A percentile compares a stretch with the other conserved stretches of the same genome.
Evolutionary conservation across 2,888 invertebrate species (phyloP).

Genomic region (Aphrophora alni): DNA sequence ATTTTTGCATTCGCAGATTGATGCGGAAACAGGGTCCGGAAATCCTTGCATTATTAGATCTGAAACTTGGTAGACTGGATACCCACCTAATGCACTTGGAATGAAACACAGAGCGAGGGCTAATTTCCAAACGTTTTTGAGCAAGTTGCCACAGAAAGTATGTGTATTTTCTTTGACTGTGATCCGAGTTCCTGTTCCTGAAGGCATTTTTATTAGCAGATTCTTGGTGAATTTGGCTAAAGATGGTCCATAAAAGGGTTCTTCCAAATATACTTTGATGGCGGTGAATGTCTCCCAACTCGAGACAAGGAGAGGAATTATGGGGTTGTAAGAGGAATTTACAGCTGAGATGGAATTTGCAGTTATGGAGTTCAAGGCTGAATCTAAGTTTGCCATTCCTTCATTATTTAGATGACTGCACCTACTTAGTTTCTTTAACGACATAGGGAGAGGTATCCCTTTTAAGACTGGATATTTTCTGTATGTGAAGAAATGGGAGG

Average conservation of each 20-base stretch:
- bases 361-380: neutral
- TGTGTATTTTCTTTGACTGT: neutral
- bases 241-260: neutral
- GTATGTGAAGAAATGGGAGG: neutral
- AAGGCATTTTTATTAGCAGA: neutral
- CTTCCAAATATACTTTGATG: neutral
- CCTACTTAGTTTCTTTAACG: too few species aligned
- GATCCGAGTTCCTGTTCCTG: neutral
- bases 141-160: neutral
- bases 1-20: neutral
- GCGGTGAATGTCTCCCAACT: neutral
- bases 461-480: conserved; percentile 7
- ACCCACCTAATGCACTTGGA: conserved; percentile 7
- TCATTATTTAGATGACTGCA: too few species aligned
- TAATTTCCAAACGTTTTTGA: neutral
- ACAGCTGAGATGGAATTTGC: neutral
- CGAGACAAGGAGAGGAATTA: neutral
- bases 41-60: conserved; percentile 9
- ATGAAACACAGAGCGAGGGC: neutral
- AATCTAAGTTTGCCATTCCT: neutral
- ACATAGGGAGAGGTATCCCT: neutral
- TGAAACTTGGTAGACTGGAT: neutral
- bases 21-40: neutral
- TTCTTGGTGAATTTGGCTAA: neutral
- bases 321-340: neutral